A percentile compares a stretch with the other conserved stretches of the same genome.
These are phyloP conservation scores for Bradypus variegatus DNA, from an alignment of 2,797 vertebrate species.

Conservation along the genomic window DNA sequence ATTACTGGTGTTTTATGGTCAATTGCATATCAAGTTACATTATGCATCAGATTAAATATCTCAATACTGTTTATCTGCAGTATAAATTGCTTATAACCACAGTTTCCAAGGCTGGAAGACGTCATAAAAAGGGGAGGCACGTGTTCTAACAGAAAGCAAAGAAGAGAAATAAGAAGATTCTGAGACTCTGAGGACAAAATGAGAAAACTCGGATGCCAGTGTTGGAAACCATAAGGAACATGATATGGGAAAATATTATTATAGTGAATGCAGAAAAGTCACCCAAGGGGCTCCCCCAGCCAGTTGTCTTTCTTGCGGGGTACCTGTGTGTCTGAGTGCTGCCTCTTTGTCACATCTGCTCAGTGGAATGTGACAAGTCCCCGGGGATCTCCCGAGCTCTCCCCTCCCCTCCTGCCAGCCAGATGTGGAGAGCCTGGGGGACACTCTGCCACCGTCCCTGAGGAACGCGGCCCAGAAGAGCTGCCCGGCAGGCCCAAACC, in stretches of 20 bases:
- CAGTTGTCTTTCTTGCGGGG: background rate
- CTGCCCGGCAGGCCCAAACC: no score
- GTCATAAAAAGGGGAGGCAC: background rate
- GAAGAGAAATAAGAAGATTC: background rate
- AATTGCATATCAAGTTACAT: conserved; percentile 24
- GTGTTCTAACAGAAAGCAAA: background rate
- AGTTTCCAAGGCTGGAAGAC: background rate
- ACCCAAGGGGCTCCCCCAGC: no score
- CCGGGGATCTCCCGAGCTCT: no score
- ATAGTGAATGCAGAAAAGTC: background rate
- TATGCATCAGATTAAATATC: background rate
- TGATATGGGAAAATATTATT: fast-evolving
- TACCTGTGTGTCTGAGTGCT: fast-evolving
- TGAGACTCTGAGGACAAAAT: background rate
- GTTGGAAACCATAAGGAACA: background rate
- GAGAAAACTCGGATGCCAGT: background rate
- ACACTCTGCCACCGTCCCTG: background rate
- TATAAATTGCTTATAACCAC: background rate
- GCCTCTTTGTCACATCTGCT: background rate
- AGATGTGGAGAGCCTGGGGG: no score
- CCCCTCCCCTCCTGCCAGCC: background rate
- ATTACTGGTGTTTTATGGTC: conserved; percentile 39
- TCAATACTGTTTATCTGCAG: background rate
- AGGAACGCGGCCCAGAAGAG: no score
- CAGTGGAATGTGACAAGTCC: fast-evolving